Conservation (phyloP, 2,113 vertebrate species). For the Hypomesus transpacificus region DNA sequence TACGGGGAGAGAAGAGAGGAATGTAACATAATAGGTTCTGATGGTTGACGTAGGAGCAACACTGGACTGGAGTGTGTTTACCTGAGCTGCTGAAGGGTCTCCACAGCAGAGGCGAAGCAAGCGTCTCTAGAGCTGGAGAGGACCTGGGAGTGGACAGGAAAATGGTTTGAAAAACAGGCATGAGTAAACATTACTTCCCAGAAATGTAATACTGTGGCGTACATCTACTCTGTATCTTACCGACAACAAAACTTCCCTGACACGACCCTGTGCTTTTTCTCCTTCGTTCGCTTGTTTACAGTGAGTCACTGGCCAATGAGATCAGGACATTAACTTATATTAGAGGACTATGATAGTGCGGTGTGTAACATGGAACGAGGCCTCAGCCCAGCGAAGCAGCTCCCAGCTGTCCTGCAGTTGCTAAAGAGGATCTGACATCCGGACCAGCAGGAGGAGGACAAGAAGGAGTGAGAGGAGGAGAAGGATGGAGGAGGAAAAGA, state of each 20-base stretch:
- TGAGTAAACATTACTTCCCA: not conserved
- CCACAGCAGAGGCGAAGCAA: slow-evolving; percentile 90
- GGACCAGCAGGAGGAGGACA: too few relatives aligned
- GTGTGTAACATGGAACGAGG: too few relatives aligned
- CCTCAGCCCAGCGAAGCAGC: not conserved
- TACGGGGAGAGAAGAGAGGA: slow-evolving; percentile 44
- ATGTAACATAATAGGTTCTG: not conserved
- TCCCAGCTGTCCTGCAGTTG: not conserved
- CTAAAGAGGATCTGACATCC: not conserved
- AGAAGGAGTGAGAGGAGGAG: not conserved
- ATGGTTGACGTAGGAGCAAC: not conserved
- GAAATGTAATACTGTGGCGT: not conserved
- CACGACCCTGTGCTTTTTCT: too few relatives aligned
- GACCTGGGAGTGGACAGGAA: slow-evolving; percentile 68
- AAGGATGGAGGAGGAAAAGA: not conserved
- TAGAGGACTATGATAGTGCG: too few relatives aligned
- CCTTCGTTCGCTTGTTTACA: too few relatives aligned
- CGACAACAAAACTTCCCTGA: too few relatives aligned
- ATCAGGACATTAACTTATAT: too few relatives aligned
- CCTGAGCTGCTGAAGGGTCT: slow-evolving; percentile 97
- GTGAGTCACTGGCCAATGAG: too few relatives aligned
- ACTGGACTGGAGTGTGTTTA: slow-evolving; percentile 46
- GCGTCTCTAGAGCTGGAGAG: slow-evolving; percentile 84
- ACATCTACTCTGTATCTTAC: too few relatives aligned
- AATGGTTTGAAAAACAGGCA: not conserved